Percentiles rank a stretch among this genome's conserved stretches.
Conservation (phyloP, 2,113 vertebrate genomes). For the Alethe diademata region DNA sequence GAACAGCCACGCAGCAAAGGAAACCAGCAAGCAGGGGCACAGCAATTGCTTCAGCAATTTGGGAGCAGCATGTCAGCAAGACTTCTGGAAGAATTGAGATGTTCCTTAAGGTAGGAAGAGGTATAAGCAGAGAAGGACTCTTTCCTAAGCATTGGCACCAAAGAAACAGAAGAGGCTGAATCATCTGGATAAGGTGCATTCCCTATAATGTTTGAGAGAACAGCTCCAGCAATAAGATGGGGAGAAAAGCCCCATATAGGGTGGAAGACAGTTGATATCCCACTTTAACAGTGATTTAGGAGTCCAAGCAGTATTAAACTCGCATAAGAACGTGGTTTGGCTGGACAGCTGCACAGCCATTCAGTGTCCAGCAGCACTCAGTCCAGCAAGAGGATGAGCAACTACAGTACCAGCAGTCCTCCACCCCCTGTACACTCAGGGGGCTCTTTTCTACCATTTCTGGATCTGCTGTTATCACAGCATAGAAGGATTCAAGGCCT, state of each 20-base stretch:
- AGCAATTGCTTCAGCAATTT: not conserved
- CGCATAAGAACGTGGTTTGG: not conserved
- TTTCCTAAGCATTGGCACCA: slow-evolving; percentile 24
- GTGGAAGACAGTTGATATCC: slow-evolving; percentile 44
- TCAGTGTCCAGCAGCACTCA: not conserved
- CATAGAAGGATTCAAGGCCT: not conserved
- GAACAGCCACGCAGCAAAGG: not conserved
- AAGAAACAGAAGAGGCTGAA: slow-evolving; percentile 24
- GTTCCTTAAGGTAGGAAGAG: slow-evolving; percentile 26
- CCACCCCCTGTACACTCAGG: not conserved
- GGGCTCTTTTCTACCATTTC: not conserved
- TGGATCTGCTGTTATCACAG: not conserved
- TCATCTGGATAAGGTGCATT: not conserved
- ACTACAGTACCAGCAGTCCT: not conserved
- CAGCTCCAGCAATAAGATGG: not conserved
- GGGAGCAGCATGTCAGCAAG: not conserved
- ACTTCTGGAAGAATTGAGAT: slow-evolving; percentile 20
- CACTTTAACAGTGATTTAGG: not conserved
- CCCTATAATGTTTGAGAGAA: not conserved
- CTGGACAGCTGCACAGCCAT: not conserved
- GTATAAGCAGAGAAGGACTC: not conserved
- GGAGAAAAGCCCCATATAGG: not conserved
- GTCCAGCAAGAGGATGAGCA: not conserved
- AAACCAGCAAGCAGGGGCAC: not conserved
- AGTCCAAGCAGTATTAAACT: not conserved